These are phyloP conservation scores for Lagocephalus sceleratus DNA, from an alignment of 2,797 vertebrate species.

Conservation along the genomic window DNA sequence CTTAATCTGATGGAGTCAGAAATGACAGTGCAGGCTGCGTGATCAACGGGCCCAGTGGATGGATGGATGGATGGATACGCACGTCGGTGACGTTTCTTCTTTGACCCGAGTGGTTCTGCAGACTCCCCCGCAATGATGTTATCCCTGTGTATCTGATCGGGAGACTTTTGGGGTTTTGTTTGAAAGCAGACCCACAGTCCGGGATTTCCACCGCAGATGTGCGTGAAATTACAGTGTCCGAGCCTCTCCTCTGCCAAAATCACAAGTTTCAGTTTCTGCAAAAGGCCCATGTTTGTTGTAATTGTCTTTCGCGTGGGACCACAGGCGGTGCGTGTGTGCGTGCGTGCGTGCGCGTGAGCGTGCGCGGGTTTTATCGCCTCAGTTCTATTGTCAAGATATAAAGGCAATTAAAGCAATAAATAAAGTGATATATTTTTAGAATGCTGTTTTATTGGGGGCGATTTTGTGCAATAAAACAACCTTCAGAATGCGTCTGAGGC, in stretches of 20 bases:
- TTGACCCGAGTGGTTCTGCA: neutral
- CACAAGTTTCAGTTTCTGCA: slow-evolving; percentile 32
- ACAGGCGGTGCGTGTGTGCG: slow-evolving; percentile 23
- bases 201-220: slow-evolving; percentile 44
- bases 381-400: neutral
- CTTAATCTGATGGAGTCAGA: no score
- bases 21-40: no score
- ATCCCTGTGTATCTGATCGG: neutral
- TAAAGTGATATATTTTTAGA: neutral
- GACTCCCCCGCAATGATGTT: neutral
- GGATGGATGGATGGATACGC: no score
- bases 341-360: neutral
- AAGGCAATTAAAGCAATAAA: neutral
- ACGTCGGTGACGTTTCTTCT: neutral
- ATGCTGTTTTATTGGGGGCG: no score
- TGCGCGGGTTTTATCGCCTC: neutral
- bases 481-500: slow-evolving; percentile 1
- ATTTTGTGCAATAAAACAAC: no score
- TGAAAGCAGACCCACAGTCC: slow-evolving; percentile 16
- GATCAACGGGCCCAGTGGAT: no score
- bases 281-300: slow-evolving; percentile 40
- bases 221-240: slow-evolving; percentile 42
- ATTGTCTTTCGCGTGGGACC: slow-evolving; percentile 35
- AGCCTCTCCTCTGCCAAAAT: slow-evolving; percentile 38
- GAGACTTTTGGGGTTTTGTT: slow-evolving; percentile 1